phyloP scores from a whole-genome alignment of 1,140 invertebrate species.

The Atopsyche davidsoni region DNA sequence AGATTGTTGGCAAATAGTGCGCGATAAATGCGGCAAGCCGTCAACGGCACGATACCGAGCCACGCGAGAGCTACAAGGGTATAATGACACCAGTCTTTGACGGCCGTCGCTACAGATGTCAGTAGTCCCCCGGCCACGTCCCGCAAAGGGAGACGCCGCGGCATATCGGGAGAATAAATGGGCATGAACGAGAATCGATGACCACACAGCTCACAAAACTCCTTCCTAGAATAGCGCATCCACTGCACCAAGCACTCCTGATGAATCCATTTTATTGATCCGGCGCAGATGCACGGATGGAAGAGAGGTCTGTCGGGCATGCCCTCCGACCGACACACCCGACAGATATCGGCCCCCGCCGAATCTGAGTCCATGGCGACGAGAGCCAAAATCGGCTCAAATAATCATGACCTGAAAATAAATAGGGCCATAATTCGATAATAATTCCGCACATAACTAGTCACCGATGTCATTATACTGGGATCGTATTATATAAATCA shows the following conservation, averaged over 20 bases:
- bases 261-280: conserved; percentile 98
- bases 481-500: too few species aligned
- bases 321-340: conserved; percentile 94
- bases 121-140: conserved; percentile 87
- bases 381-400: conserved; percentile 3
- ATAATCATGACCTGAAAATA: conserved; percentile 16
- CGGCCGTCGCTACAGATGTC: conserved; percentile 81
- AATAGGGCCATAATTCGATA: too few species aligned
- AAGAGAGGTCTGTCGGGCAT: conserved; percentile 74
- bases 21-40: conserved; percentile 93
- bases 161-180: conserved; percentile 99
- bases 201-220: conserved; percentile 98
- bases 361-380: conserved; percentile 17
- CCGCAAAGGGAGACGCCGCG: conserved; percentile 83
- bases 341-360: conserved; percentile 77
- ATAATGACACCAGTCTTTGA: conserved; percentile 95
- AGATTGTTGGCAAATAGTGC: conserved; percentile 87
- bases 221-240: conserved; percentile 95
- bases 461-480: too few species aligned
- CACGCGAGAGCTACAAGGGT: conserved; percentile 92
- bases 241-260: conserved; percentile 86
- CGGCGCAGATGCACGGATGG: conserved; percentile 98
- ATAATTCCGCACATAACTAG: too few species aligned
- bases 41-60: conserved; percentile 94
- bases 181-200: conserved; percentile 97